phyloP scores from a whole-genome alignment of 2,113 vertebrate genomes.

The Trogon melanurus region DNA sequence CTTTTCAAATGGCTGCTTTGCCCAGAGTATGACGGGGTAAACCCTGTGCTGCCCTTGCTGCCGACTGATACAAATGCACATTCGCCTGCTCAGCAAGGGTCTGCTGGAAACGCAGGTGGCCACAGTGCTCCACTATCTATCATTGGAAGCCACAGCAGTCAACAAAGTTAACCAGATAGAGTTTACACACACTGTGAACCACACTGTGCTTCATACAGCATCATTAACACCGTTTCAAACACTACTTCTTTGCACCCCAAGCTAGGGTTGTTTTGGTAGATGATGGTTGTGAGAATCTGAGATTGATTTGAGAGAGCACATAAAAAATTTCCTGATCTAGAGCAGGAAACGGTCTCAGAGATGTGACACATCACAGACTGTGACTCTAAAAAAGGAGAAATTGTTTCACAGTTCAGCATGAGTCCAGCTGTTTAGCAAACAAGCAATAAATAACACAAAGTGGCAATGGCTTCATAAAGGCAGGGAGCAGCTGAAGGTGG shows the following conservation, averaged over 20 bases:
- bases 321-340: background rate
- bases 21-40: background rate
- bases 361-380: background rate
- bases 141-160: background rate
- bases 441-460: background rate
- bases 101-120: background rate
- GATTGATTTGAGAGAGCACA: background rate
- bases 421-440: background rate
- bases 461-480: background rate
- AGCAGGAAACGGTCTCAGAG: background rate
- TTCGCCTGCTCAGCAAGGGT: background rate
- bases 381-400: background rate
- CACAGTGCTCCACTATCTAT: background rate
- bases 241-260: rapidly evolving
- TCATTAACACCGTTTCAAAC: background rate
- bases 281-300: background rate
- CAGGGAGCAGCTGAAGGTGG: background rate
- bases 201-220: background rate
- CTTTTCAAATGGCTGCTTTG: background rate
- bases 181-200: rapidly evolving
- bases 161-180: background rate
- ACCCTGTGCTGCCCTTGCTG: background rate
- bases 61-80: background rate
- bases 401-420: background rate
- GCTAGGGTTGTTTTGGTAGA: background rate